phyloP scores from a whole-genome alignment of 2,113 vertebrate species.

The Hippocampus guttulatus region DNA sequence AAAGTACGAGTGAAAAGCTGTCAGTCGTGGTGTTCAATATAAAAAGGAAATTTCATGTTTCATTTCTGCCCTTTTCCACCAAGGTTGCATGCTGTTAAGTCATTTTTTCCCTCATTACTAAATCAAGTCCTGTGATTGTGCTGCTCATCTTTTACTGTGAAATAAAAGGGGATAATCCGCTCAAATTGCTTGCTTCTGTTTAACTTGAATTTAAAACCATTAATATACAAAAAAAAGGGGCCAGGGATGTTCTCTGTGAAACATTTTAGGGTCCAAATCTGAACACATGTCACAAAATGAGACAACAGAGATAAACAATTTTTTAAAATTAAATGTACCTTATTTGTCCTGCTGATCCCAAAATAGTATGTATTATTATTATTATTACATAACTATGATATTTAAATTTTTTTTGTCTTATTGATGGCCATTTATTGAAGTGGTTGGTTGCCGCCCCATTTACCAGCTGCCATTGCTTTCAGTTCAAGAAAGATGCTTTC shows the following conservation, averaged over 20 bases:
- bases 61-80: constrained; percentile 14
- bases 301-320: no score
- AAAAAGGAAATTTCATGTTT: not conserved
- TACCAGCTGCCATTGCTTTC: no score
- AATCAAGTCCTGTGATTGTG: constrained; percentile 28
- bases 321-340: no score
- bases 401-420: no score
- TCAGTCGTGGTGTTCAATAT: not conserved
- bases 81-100: constrained; percentile 39
- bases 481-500: no score
- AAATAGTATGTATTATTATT: no score
- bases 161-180: not conserved
- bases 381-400: no score
- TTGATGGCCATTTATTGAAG: no score
- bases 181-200: not conserved
- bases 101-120: constrained; percentile 12
- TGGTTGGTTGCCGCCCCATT: no score
- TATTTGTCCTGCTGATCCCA: no score
- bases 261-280: no score
- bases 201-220: not conserved
- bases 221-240: not conserved
- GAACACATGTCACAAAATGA: no score
- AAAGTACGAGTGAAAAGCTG: not conserved
- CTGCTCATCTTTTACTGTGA: constrained; percentile 11
- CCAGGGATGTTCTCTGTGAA: not conserved